Base-by-base conservation (phyloP, 1,140 invertebrate genomes). In the Aphelenchoides fujianensis region DNA sequence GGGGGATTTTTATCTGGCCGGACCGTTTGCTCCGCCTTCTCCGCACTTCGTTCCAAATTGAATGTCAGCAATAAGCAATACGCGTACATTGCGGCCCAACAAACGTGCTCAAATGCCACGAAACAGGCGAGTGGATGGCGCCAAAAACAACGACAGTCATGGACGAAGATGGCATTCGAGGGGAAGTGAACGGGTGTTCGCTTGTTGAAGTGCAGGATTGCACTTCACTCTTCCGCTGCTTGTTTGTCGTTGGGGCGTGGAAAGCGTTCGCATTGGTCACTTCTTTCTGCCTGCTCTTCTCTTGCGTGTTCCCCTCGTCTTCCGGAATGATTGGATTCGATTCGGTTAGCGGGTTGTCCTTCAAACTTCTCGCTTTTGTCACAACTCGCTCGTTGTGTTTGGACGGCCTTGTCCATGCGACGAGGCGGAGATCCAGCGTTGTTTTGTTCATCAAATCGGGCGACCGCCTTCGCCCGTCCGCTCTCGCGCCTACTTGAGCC, bases 361-460 rank as follows among this genome's bases (percentile, higher is more conserved):
- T 48, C 41, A 48, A 23, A 16, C 23, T 23, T 12, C 41, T 48
- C 23, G 41, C 41, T 48, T 16, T 48, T 48, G 23, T 48, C 41
- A 23, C 41, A 48, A 48, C 23, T 48, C 23, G 41, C 23, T 48
- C 41, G 41, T n/a, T 48, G 41, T 48, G 41, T 23, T 48, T 48
- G 12, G 12, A 16, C 41, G 41, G 12, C 41, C 12, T 48, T 48
- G 41, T 48, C 41, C 41, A 48, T 48, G 41, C 41, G 41, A 12
- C 23, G n/a, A n/a, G n/a, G 23, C 41, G 23, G 23, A 48, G 23
- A 48, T 48, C 12, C 23, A 12, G 41, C 41, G 41, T 48, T 23
- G 41, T 48, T 48, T 48, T 48, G 41, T 48, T 48, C 41, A 48
- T 48, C 41, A 48, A 48, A 48, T 48, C 41, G n/a, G n/a, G n/a